A percentile compares a stretch with the other conserved stretches of the same genome.
phyloP scores from a whole-genome alignment of 2,797 vertebrate species.

The Ctenopoma kingsleyae region DNA sequence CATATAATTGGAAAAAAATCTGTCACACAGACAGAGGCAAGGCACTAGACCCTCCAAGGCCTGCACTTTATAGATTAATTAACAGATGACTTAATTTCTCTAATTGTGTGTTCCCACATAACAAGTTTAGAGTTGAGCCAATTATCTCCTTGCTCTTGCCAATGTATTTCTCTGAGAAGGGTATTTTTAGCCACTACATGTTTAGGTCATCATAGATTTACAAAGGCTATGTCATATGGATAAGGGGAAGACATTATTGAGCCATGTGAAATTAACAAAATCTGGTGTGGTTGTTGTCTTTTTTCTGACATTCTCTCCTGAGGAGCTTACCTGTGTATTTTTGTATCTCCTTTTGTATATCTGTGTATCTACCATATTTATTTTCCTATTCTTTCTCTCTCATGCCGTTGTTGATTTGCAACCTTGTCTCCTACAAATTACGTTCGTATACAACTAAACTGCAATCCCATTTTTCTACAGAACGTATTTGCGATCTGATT shows the following conservation, averaged over 20 bases:
- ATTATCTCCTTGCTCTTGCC: no score
- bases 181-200: constrained; percentile 58
- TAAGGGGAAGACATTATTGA: constrained; percentile 64
- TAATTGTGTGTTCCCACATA: constrained; percentile 82
- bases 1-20: constrained; percentile 76
- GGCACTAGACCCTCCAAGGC: constrained; percentile 62
- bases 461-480: no score
- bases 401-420: constrained; percentile 50
- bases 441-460: no score
- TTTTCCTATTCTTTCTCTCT: constrained; percentile 23
- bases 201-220: constrained; percentile 72
- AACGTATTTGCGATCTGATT: no score
- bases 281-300: no score
- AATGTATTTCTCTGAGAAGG: constrained; percentile 32
- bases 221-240: constrained; percentile 52
- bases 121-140: no score
- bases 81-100: constrained; percentile 72
- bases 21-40: constrained; percentile 67
- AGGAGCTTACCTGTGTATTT: no score
- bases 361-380: no score
- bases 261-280: constrained; percentile 68
- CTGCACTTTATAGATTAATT: constrained; percentile 78
- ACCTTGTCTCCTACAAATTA: no score
- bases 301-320: no score
- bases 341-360: constrained; percentile 14